A percentile compares a stretch with the other conserved stretches of the same genome.
Evolutionary conservation across 2,797 vertebrate species (phyloP).

Genomic region (Hipposideros larvatus): DNA sequence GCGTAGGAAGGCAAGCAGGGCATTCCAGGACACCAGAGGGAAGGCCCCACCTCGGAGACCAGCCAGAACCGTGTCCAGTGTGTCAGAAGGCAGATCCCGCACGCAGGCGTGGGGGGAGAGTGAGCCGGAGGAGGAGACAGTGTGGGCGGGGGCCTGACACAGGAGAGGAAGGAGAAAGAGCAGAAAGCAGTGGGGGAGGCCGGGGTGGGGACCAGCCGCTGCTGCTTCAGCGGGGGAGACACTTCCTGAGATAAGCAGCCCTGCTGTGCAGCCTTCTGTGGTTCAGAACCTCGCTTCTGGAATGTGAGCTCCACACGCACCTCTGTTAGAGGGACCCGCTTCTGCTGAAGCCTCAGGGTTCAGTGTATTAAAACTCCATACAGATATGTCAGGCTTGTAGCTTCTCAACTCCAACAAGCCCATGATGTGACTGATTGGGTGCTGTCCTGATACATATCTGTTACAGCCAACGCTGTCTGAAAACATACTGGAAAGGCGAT

Average conservation of each 20-base stretch:
- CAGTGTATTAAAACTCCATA: no score
- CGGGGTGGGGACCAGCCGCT: not conserved
- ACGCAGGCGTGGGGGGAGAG: not conserved
- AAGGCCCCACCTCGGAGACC: not conserved
- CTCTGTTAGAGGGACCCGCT: no score
- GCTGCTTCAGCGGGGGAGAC: no score
- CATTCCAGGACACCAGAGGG: not conserved
- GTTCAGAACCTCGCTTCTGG: not conserved
- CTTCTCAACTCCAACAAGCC: no score
- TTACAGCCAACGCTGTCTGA: not conserved
- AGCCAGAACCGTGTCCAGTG: not conserved
- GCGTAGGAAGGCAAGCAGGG: not conserved
- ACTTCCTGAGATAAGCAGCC: not conserved
- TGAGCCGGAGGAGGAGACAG: not conserved
- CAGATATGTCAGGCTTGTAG: not conserved
- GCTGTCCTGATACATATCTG: not conserved
- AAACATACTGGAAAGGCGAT: not conserved
- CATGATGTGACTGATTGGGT: no score
- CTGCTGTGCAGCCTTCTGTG: rapidly evolving
- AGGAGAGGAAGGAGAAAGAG: not conserved
- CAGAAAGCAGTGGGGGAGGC: not conserved
- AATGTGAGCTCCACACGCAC: no score
- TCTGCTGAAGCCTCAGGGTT: not conserved
- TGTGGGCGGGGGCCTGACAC: not conserved
- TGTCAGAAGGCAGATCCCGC: not conserved